A percentile compares a stretch with the other conserved stretches of the same genome.
Conservation (phyloP, 2,888 invertebrate species). For the Cybosia mesomella region DNA sequence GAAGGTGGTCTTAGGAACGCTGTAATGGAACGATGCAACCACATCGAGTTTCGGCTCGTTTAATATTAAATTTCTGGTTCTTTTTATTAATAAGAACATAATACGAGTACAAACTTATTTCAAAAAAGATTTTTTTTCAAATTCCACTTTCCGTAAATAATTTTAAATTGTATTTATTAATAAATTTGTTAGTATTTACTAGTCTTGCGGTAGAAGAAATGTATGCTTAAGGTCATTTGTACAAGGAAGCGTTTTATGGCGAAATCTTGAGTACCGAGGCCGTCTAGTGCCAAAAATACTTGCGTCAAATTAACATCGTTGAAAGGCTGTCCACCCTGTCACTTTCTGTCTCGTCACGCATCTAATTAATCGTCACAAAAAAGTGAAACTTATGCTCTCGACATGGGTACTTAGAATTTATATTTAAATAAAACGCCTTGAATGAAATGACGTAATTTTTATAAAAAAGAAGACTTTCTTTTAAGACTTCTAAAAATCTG, state of each 20-base stretch:
- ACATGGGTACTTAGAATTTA: neutral
- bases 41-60: too few species aligned
- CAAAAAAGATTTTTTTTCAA: too few species aligned
- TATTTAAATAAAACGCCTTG: neutral
- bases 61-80: too few species aligned
- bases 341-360: neutral
- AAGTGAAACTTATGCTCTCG: neutral
- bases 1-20: too few species aligned
- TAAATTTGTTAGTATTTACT: neutral
- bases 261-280: neutral
- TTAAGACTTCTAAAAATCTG: too few species aligned
- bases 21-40: too few species aligned
- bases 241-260: neutral
- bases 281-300: neutral
- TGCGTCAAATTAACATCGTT: neutral
- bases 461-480: too few species aligned
- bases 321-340: conserved; percentile 2
- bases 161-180: neutral
- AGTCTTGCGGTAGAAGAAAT: neutral
- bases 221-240: neutral
- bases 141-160: too few species aligned
- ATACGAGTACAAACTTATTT: too few species aligned
- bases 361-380: neutral
- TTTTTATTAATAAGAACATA: too few species aligned
- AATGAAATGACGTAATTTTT: neutral